Evolutionary conservation across 2,888 invertebrate genomes (phyloP).

Genomic region (Chrysotoxum bicinctum): DNA sequence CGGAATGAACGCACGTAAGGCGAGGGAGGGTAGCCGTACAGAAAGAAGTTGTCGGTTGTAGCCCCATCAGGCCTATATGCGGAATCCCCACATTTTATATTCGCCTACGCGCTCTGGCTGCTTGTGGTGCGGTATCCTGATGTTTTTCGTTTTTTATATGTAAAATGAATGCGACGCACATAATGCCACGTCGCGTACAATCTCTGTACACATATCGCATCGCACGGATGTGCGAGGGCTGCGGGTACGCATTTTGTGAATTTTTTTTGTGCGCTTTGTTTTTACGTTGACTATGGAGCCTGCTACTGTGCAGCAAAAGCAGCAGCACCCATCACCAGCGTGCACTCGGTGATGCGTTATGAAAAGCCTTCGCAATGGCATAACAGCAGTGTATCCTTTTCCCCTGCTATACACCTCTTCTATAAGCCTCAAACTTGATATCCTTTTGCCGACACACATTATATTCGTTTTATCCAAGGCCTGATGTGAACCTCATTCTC

Average conservation of each 20-base stretch:
- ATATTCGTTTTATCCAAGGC: conserved; percentile 63
- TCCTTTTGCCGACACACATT: conserved; percentile 50
- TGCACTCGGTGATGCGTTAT: conserved; percentile 57
- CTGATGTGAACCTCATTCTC: conserved; percentile 52
- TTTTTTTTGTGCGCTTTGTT: conserved; percentile 18
- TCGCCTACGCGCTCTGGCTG: conserved; percentile 53
- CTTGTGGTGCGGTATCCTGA: conserved; percentile 57
- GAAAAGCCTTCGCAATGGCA: conserved; percentile 38
- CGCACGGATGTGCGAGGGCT: conserved; percentile 58
- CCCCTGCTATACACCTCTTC: neutral
- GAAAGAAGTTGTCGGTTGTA: conserved; percentile 23
- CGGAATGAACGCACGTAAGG: neutral
- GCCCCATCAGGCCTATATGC: conserved; percentile 22
- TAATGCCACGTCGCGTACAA: conserved; percentile 55
- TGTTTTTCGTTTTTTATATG: conserved; percentile 64
- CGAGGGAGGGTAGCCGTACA: neutral
- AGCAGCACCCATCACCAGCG: conserved; percentile 55
- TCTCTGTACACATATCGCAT: conserved; percentile 31
- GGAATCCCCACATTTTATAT: conserved; percentile 53
- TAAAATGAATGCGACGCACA: conserved; percentile 65
- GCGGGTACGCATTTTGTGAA: conserved; percentile 64
- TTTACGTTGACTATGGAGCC: neutral
- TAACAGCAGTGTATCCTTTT: conserved; percentile 18
- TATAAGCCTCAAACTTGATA: conserved; percentile 26
- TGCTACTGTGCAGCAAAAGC: neutral